phyloP scores from a whole-genome alignment of 2,113 vertebrate genomes.

The Artemisiospiza belli region DNA sequence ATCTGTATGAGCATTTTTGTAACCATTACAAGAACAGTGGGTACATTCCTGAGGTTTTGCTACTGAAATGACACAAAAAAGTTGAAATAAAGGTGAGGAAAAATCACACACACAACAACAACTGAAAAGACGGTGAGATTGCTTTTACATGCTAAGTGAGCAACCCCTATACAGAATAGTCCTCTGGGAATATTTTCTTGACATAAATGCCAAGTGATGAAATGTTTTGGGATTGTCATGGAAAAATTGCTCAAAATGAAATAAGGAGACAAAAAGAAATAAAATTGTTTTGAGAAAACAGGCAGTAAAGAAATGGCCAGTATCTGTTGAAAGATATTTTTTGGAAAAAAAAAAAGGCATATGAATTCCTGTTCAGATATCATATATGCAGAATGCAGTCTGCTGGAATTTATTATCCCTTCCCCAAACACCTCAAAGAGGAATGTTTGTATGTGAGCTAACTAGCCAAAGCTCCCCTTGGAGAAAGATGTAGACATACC shows the following conservation, averaged over 20 bases:
- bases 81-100: neutral
- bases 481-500: neutral
- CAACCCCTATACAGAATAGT: neutral
- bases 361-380: neutral
- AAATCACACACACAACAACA: neutral
- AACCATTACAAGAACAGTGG: neutral
- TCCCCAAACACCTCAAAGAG: neutral
- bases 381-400: neutral
- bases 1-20: neutral
- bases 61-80: neutral
- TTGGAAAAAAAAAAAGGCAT: neutral
- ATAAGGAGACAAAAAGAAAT: neutral
- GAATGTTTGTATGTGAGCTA: conserved; percentile 1
- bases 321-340: neutral
- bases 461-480: neutral
- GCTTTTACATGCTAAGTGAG: neutral
- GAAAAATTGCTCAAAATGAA: neutral
- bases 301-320: neutral
- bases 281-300: neutral
- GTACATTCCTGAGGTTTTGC: neutral
- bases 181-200: neutral
- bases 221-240: neutral
- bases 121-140: neutral
- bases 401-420: neutral
- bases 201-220: neutral